Evolutionary conservation across 2,888 invertebrate species (phyloP), one percentile per base, ranked within the genome.

Genomic region (Agriopis leucophaearia): DNA sequence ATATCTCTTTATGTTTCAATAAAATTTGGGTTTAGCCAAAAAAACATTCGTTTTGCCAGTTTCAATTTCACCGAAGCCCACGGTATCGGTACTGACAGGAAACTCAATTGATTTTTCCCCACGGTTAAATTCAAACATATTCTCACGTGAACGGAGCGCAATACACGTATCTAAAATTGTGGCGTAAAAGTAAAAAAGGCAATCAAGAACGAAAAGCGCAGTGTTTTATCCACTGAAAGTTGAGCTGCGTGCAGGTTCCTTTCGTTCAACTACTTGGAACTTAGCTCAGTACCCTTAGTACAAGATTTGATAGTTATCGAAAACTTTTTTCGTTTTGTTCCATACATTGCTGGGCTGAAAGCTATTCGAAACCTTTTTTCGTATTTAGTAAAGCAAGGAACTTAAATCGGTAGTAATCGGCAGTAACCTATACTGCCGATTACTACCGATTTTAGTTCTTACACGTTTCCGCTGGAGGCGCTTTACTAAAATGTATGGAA

Each of bases 71-170:
- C 13, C 36, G 16, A 42, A 44, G 16, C 16, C 15, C 27, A n/a
- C n/a, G 35, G 27, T 27, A 10, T 5, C 27, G 13, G 35, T 13
- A 6, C 51, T 7, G 35, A 42, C 47, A n/a, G n/a, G 8, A 45
- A 55, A 56, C 54, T 60, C 65, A 60, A 65, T 60, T 65, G 60
- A 65, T 66, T 55, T 48, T 18, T 55, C 65, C 55, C 9, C 38
- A 15, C 55, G 55, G 60, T 36, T 56, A 42, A 35, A 66, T 64
- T 64, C 13, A 36, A 40, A 8, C 38, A 57, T 45, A 58, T 57
- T 51, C 48, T 45, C 40, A 52, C 52, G 47, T 58, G 58, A 58
- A 27, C 27, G 1, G 27, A 5, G 44, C 36, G 16, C 45, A 51
- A 38, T 9, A 35, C 27, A n/a, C 27, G 35, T 51, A 0, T 51